These are phyloP conservation scores for Nemotelus nigrinus DNA, from an alignment of 2,888 invertebrate genomes.

Conservation along the genomic window DNA sequence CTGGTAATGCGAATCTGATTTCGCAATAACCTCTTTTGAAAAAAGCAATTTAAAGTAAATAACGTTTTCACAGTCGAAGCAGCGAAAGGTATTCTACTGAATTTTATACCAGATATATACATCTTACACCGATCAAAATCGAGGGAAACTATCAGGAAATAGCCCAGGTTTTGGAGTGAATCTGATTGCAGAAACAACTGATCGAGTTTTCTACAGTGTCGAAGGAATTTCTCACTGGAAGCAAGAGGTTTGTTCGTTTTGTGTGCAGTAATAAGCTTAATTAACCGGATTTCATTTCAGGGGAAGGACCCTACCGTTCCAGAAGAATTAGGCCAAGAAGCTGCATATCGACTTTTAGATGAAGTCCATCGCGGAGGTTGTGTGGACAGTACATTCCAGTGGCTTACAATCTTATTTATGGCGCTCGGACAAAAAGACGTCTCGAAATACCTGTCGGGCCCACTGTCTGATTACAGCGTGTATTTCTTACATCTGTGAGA, in stretches of 20 bases:
- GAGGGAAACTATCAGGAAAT: conserved; percentile 88
- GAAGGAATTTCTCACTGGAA: conserved; percentile 67
- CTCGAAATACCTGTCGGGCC: conserved; percentile 76
- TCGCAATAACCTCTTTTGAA: too few relatives aligned
- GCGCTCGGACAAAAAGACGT: conserved; percentile 93
- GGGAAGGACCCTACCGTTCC: conserved; percentile 77
- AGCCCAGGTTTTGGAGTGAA: conserved; percentile 92
- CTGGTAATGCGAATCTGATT: too few relatives aligned
- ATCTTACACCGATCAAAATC: conserved; percentile 91
- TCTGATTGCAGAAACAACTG: conserved; percentile 90
- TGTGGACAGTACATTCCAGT: conserved; percentile 88
- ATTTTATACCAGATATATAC: conserved; percentile 94
- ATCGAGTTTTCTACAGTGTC: conserved; percentile 77
- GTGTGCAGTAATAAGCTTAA: too few relatives aligned
- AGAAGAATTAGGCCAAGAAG: conserved; percentile 89
- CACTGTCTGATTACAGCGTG: conserved; percentile 81
- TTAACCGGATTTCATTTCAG: conserved; percentile 14
- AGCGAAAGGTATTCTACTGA: conserved; percentile 88
- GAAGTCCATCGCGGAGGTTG: conserved; percentile 94
- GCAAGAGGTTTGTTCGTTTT: conserved; percentile 53
- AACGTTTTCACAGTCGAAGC: conserved; percentile 73
- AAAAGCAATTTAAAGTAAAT: too few relatives aligned
- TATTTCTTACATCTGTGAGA: conserved; percentile 88
- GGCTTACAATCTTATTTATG: conserved; percentile 90
- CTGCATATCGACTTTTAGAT: conserved; percentile 83